Evolutionary conservation across 2,888 invertebrate species (phyloP).

Genomic region (Enchytraeus crypticus): DNA sequence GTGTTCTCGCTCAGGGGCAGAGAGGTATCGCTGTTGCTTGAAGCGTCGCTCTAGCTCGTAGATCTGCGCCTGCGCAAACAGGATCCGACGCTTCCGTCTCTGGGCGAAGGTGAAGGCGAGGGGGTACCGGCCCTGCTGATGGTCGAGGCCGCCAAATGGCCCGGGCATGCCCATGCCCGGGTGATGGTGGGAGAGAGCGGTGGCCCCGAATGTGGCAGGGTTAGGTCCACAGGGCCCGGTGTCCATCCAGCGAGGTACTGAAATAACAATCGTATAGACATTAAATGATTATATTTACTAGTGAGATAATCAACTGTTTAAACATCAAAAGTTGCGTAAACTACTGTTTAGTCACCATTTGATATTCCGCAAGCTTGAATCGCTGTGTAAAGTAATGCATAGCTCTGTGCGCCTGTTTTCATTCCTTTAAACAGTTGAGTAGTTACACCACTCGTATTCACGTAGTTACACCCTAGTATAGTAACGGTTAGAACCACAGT

Average conservation of each 20-base stretch:
- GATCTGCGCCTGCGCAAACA: conserved; percentile 43
- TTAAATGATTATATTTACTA: too few species aligned
- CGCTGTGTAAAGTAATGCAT: too few species aligned
- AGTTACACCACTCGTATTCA: too few species aligned
- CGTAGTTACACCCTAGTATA: too few species aligned
- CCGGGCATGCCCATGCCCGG: neutral
- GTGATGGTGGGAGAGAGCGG: neutral
- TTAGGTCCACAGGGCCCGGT: neutral
- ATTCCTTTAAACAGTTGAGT: too few species aligned
- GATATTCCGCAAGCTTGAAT: too few species aligned
- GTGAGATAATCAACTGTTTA: too few species aligned
- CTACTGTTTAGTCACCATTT: too few species aligned
- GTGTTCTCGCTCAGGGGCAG: conserved; percentile 92
- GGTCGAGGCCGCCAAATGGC: neutral
- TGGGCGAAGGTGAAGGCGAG: neutral
- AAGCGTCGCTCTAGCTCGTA: conserved; percentile 93
- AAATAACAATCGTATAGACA: too few species aligned
- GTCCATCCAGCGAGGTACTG: neutral
- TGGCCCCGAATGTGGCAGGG: neutral
- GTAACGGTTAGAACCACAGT: too few species aligned
- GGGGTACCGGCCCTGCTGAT: neutral
- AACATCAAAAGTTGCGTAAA: too few species aligned
- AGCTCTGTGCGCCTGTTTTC: too few species aligned
- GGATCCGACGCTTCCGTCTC: neutral
- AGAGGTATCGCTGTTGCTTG: conserved; percentile 94